These are phyloP conservation scores for Colletes latitarsis DNA, from an alignment of 1,140 invertebrate genomes.

Conservation along the genomic window DNA sequence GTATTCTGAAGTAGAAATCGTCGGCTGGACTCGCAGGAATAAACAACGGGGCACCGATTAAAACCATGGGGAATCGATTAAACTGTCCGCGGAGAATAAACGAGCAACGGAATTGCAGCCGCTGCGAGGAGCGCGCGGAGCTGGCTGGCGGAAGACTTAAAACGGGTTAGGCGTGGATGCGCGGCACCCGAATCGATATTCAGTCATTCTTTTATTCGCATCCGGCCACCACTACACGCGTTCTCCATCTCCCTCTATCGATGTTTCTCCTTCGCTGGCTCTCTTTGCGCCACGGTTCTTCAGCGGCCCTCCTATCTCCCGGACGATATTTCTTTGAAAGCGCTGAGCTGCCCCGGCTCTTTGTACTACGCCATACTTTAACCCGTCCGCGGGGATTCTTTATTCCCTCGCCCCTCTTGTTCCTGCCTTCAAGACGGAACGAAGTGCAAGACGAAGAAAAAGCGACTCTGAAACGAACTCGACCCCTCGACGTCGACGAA, in stretches of 20 bases:
- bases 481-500: not conserved
- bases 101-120: slow-evolving; percentile 31
- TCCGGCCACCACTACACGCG: slow-evolving; percentile 29
- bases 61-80: slow-evolving; percentile 44
- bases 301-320: slow-evolving; percentile 25
- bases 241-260: slow-evolving; percentile 20
- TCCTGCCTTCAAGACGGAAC: slow-evolving; percentile 4
- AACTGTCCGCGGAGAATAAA: slow-evolving; percentile 47
- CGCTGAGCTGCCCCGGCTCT: slow-evolving; percentile 54
- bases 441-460: slow-evolving; percentile 25
- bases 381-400: slow-evolving; percentile 57
- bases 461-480: slow-evolving; percentile 33
- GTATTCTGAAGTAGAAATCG: not conserved
- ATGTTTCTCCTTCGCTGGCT: slow-evolving; percentile 18
- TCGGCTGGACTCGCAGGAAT: not conserved
- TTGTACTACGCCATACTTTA: slow-evolving; percentile 57
- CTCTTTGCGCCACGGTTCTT: not conserved
- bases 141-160: slow-evolving; percentile 1
- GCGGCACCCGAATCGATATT: slow-evolving; percentile 40
- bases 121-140: not conserved
- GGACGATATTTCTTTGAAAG: slow-evolving; percentile 64
- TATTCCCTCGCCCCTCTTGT: slow-evolving; percentile 7
- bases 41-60: slow-evolving; percentile 40
- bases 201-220: slow-evolving; percentile 50
- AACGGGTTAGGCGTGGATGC: slow-evolving; percentile 36